These are phyloP conservation scores for Zoanthus sansibaricus DNA, from an alignment of 92 coral and sea anemone species.

Conservation along the genomic window DNA sequence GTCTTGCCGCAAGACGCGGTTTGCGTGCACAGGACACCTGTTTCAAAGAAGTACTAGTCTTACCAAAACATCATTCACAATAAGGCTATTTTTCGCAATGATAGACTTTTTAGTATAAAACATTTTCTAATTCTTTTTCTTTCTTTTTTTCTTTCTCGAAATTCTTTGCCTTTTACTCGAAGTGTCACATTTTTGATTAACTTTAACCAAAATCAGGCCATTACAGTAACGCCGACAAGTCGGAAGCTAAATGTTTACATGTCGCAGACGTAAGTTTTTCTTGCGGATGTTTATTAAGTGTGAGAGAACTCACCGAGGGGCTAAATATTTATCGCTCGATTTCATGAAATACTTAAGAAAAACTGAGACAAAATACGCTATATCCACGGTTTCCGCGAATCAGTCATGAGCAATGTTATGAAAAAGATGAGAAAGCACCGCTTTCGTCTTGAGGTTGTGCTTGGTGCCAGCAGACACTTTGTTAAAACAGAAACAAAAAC, in stretches of 20 bases:
- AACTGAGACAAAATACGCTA: slow-evolving; percentile 26
- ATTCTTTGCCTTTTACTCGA: no score
- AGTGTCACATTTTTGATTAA: no score
- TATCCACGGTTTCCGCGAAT: slow-evolving; percentile 19
- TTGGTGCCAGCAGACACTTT: neutral
- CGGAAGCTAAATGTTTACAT: neutral
- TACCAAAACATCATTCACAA: no score
- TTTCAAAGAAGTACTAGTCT: no score
- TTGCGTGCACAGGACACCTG: no score
- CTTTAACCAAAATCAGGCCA: no score
- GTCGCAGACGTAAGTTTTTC: neutral
- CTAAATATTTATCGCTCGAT: neutral
- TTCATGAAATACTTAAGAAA: neutral
- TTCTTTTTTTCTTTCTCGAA: no score
- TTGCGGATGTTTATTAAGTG: neutral
- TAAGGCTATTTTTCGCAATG: no score
- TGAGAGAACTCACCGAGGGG: neutral
- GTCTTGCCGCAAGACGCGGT: no score
- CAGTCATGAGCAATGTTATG: neutral
- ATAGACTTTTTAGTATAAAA: no score
- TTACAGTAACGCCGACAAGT: neutral
- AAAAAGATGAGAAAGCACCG: neutral
- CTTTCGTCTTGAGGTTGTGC: neutral
- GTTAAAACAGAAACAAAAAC: neutral
- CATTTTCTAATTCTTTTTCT: no score